Evolutionary conservation across 1,140 invertebrate species (phyloP), one percentile per base, ranked within the genome.

Genomic region (Heliconius nattereri): DNA sequence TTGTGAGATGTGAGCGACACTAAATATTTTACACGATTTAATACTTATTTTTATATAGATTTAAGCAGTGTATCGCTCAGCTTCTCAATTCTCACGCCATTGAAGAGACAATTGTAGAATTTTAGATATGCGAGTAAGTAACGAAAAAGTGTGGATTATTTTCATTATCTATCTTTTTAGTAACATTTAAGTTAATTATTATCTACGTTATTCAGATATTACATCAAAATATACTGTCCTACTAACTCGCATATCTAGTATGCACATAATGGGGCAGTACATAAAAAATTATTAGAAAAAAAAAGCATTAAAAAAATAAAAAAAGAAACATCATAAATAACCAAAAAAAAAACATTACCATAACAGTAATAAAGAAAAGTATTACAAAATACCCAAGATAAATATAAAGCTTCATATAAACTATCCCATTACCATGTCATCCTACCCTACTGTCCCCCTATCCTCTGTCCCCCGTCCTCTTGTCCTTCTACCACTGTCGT

Each of bases 1-100:
- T 66, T 26, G 23, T 66, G 75, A 77, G 57, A 73, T 16, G 20
- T 71, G 37, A 74, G 75, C 79, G 79, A 80, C 40, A 72, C 71
- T 37, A 71, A 71, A 29, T 32, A 71, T 71, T 32, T 9, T 71
- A 45, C 40, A 45, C 40, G 13, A 45, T 45, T 45, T 45, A 45
- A 45, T 45, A 45, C 6, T 35, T 7, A 66, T 66, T 71, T 37
- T 29, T 26, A 71, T 37, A 72, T 37, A 72, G 19, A 40, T 72
- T 72, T 35, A 72, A 72, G 71, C 71, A 72, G 35, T 9, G 71
- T 72, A 40, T 75, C 74, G 75, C 75, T 49, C 57, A 23, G 37
- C 23, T 11, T 45, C 75, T 54, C 57, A 76, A 57, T 16, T n/a
- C n/a, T 19, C 60, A 2, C 75, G 20, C 16, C 70, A 32, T 72